Evolutionary conservation across 2,888 invertebrate species (phyloP), one percentile per base, ranked within the genome.

Genomic region (Nomada ruficornis): DNA sequence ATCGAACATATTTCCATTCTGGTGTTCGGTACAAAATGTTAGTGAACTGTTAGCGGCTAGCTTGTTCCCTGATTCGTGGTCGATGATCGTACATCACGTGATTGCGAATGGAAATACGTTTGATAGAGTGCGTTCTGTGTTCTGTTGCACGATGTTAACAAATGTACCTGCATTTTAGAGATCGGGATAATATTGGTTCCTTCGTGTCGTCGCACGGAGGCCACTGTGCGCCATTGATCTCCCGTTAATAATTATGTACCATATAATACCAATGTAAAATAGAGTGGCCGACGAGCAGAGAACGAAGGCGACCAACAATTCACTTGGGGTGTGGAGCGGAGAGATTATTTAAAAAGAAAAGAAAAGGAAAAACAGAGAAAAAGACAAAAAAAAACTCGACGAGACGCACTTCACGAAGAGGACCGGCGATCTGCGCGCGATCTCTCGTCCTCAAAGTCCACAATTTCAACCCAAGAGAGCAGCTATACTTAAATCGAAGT

Each of bases 81-180:
- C 18, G 55, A 42, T 11, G 54, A 23, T 11, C 4, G 29, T 2
- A 20, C 11, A 11, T 13, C 13, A 47, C 9, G 55, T 20, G 13
- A 29, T 4, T 50, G n/a, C 11, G 29, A 71, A 79, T 70, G 83
- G 79, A 70, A 79, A 63, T 67, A 74, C 47, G 80, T 80, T 77
- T 36, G 64, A 68, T 11, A 13, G 9, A 42, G 42, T 18, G 52
- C 72, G 77, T 42, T 44, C 75, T 60, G 80, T 80, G 82, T 86
- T 78, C 80, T 83, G 75, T 67, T 76, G 72, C 87, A 78, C 84
- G 88, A 87, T 79, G 86, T 82, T 80, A 89, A 87, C 88, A 89
- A 89, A 89, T 88, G 89, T 89, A 89, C 89, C 89, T 89, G 89
- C 86, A 89, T 84, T 86, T 89, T 86, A 89, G 87, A 86, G 77